phyloP scores from a whole-genome alignment of 92 coral and sea anemone genomes.

The Zoanthus sansibaricus region DNA sequence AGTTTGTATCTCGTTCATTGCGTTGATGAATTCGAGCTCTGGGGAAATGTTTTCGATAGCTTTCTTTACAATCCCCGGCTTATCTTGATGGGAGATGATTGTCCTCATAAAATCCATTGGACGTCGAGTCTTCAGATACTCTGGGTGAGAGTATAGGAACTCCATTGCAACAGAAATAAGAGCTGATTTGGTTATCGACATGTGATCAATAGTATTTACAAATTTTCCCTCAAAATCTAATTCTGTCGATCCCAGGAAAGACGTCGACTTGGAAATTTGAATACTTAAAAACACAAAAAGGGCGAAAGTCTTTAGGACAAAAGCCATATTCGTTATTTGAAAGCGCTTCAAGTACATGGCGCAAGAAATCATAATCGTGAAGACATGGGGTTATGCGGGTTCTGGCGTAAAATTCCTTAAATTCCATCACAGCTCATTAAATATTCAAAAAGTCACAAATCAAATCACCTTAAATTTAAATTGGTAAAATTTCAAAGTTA shows the following conservation, averaged over 20 bases:
- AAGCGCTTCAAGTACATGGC: not conserved
- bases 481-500: too few relatives aligned
- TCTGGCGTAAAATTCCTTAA: too few relatives aligned
- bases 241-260: conserved; percentile 39
- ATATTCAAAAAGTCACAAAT: too few relatives aligned
- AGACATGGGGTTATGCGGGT: too few relatives aligned
- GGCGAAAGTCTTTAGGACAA: not conserved
- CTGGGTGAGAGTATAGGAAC: conserved; percentile 46
- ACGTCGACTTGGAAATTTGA: not conserved
- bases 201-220: conserved; percentile 16
- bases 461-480: too few relatives aligned
- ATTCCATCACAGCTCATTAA: too few relatives aligned
- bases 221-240: conserved; percentile 1
- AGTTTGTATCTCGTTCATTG: conserved; percentile 61
- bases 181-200: conserved; percentile 16
- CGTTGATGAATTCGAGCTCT: conserved; percentile 63
- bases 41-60: conserved; percentile 51
- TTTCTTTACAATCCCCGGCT: conserved; percentile 10
- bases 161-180: conserved; percentile 23
- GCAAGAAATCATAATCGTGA: too few relatives aligned
- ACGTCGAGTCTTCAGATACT: conserved; percentile 43
- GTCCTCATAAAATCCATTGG: conserved; percentile 28
- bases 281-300: not conserved
- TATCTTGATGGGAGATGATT: conserved; percentile 24
- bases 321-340: not conserved